Base-by-base conservation (phyloP, 2,888 invertebrate species). In the Drosophila nr. perissopoda region DNA sequence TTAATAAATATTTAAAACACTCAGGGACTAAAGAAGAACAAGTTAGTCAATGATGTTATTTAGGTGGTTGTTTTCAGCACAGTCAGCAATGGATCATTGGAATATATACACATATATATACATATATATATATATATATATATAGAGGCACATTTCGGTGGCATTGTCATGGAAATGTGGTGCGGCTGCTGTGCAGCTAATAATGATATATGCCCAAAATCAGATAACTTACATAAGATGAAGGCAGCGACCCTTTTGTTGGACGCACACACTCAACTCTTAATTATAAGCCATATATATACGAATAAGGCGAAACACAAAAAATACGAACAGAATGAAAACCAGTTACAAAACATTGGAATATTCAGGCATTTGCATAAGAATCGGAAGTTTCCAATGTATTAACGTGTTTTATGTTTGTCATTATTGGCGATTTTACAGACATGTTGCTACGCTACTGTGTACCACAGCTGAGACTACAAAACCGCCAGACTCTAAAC, bases 391-490 rank as follows among this genome's bases (percentile, higher is more conserved):
- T 77, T 69, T 80, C 82, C 87, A 78, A 82, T 78, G 89, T 89
- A 87, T 89, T 87, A 90, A 87, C 89, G 90, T 87, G 90, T 87
- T 87, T 87, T 87, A 90, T 87, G 90, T 82, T 90, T 90, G 82
- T 87, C 90, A 90, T 87, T 87, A 87, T 87, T 82, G 80, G 85
- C 82, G 89, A 90, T 89, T 86, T 86, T 86, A 90, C 89, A 89
- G 81, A 74, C 90, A 89, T 83, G 73, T 77, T 86, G 57, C 70
- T 66, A 64, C 56, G 85, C 85, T 90, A 86, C 85, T 60, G 85
- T 76, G 69, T 49, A 62, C 66, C 54, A 52, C 33, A 34, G 10
- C 59, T 33, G 4, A 31, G 45, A 60, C 56, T 36, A 29, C 57
- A 40, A 29, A 56, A 38, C 25, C 18, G 54, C 18, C 56, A 27